These are phyloP conservation scores for Crossocerus cetratus DNA, from an alignment of 2,888 invertebrate genomes.

Conservation along the genomic window DNA sequence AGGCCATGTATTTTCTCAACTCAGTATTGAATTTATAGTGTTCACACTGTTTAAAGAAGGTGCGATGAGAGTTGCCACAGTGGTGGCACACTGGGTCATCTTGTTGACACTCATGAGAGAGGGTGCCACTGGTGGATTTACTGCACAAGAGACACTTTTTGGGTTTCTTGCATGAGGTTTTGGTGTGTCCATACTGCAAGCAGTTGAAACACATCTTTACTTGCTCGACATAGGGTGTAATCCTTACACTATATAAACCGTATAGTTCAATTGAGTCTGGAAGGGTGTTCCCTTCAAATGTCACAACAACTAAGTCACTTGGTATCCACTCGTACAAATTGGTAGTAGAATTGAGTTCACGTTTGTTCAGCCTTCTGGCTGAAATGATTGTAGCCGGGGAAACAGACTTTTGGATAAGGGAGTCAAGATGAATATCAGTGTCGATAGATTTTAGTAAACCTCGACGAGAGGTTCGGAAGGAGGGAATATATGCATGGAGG, in stretches of 20 bases:
- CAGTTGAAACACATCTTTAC: not conserved
- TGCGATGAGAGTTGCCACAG: not conserved
- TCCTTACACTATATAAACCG: not conserved
- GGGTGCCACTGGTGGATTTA: not conserved
- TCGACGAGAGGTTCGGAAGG: too few species aligned
- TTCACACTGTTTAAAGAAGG: not conserved
- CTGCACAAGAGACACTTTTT: not conserved
- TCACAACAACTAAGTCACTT: not conserved
- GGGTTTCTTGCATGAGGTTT: not conserved
- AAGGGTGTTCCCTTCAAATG: not conserved
- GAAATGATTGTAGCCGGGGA: too few species aligned
- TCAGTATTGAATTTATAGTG: not conserved
- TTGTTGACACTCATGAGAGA: not conserved
- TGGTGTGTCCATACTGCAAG: not conserved
- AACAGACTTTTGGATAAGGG: too few species aligned
- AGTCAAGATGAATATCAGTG: too few species aligned
- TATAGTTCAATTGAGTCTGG: not conserved
- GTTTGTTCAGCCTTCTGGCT: not conserved
- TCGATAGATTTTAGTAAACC: too few species aligned
- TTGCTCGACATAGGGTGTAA: not conserved
- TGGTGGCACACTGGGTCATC: not conserved
- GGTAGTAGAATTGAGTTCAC: not conserved
- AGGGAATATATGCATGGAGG: too few species aligned
- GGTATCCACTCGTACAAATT: not conserved
- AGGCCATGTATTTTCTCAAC: not conserved